Conservation (phyloP, 2,797 vertebrate species). For the Xenopus petersii region DNA sequence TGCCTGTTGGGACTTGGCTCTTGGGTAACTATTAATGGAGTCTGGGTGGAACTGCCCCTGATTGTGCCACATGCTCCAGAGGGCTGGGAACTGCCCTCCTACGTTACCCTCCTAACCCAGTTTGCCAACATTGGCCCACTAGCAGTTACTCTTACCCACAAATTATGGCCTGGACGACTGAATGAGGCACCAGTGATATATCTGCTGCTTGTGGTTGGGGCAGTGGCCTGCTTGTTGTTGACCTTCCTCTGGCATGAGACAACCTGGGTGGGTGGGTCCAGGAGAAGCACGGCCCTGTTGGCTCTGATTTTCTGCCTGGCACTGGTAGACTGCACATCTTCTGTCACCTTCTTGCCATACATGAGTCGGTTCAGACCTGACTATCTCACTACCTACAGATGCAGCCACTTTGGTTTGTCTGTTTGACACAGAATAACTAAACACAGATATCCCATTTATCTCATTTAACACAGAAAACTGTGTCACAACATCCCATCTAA, state of each 20-base stretch:
- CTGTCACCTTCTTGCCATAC: conserved; percentile 82
- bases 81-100: conserved; percentile 76
- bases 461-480: too few relatives aligned
- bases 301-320: conserved; percentile 76
- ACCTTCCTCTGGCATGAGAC: conserved; percentile 73
- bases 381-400: conserved; percentile 76
- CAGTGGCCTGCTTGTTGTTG: conserved; percentile 71
- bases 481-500: too few relatives aligned
- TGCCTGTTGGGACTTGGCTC: conserved; percentile 81
- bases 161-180: conserved; percentile 64
- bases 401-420: too few relatives aligned
- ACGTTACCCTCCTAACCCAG: conserved; percentile 81
- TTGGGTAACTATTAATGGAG: conserved; percentile 83
- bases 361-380: conserved; percentile 73
- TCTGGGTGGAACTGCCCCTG: conserved; percentile 84
- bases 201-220: conserved; percentile 65
- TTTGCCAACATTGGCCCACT: conserved; percentile 80
- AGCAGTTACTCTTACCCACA: conserved; percentile 74
- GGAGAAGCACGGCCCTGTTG: conserved; percentile 72
- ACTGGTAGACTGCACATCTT: conserved; percentile 83
- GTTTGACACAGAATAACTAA: too few relatives aligned
- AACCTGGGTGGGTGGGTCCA: conserved; percentile 47
- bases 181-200: conserved; percentile 72
- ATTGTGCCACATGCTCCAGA: conserved; percentile 69
- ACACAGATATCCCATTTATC: too few relatives aligned